Evolutionary conservation across 1,140 invertebrate species (phyloP), one percentile per base, ranked within the genome.

Genomic region (Watersipora subatra): DNA sequence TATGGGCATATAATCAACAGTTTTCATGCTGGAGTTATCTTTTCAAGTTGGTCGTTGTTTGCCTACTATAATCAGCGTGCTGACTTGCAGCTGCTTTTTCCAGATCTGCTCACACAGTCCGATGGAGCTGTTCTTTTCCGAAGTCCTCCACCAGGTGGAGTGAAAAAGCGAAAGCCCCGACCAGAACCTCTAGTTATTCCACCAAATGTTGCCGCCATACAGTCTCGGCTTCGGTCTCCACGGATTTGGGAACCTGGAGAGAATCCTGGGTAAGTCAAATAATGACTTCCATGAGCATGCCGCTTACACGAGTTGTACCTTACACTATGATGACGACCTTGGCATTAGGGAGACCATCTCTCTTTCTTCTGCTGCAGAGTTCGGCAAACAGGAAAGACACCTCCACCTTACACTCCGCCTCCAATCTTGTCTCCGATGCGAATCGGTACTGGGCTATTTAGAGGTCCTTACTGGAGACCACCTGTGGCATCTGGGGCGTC

Each of bases 361-460:
- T n/a, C n/a, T n/a, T n/a, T n/a, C n/a, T 46, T 46, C 7, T 46
- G 34, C n/a, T 46, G 34, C 34, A 46, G 34, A n/a, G 7, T n/a
- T n/a, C 34, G 34, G n/a, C 34, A 46, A 7, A 7, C 34, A 72
- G 64, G 78, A 81, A 69, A 83, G 78, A 85, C 86, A 17, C 85
- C 76, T 55, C 76, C 76, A 7, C 77, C 78, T 2, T 94, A 92
- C 74, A 97, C 92, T 0, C 92, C 93, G 1, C 89, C 91, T 28
- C 93, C 93, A 0, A 92, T 96, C 71, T 79, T 97, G 17, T 90
- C 90, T 75, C 93, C 93, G 0, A 87, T 89, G 58, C 84, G 93
- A 69, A 86, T 86, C 71, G 91, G 91, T 2, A 85, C 88, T 0
- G 93, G 93, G 0, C 79, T 96, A 0, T 93, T 93, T 73, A 87